These are phyloP conservation scores for Acleris literana DNA, from an alignment of 2,888 invertebrate species.

Conservation along the genomic window DNA sequence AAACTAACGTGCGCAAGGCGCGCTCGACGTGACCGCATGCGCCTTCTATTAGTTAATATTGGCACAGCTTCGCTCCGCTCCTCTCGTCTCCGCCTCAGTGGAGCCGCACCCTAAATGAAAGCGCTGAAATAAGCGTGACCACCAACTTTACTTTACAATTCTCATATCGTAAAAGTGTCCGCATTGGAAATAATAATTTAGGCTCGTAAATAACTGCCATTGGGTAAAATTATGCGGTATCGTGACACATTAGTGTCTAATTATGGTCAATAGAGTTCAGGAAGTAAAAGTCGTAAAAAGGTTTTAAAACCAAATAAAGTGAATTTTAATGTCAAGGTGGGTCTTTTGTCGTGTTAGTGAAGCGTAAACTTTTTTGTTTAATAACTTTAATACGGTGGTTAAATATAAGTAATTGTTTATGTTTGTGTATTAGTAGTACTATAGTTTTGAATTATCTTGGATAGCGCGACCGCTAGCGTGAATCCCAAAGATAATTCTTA, in stretches of 20 bases:
- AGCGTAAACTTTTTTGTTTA: constrained; percentile 24
- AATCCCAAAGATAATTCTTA: too few relatives aligned
- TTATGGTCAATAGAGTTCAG: constrained; percentile 30
- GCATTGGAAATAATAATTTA: constrained; percentile 12
- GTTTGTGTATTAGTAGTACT: too few relatives aligned
- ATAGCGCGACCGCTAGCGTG: too few relatives aligned
- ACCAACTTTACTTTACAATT: neutral
- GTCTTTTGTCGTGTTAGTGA: constrained; percentile 21
- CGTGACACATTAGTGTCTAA: constrained; percentile 28
- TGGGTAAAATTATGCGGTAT: constrained; percentile 9
- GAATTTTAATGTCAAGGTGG: constrained; percentile 21
- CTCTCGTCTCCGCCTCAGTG: too few relatives aligned
- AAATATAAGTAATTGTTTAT: too few relatives aligned
- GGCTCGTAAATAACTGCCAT: constrained; percentile 17
- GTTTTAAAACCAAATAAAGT: constrained; percentile 34
- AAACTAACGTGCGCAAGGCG: too few relatives aligned
- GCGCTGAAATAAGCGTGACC: too few relatives aligned
- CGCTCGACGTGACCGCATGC: too few relatives aligned
- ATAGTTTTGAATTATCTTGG: too few relatives aligned
- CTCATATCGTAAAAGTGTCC: neutral
- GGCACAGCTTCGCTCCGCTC: too few relatives aligned
- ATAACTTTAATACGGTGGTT: neutral
- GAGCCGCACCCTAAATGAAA: too few relatives aligned
- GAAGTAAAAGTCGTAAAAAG: constrained; percentile 25
- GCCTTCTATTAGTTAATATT: too few relatives aligned